These are phyloP conservation scores for Latrodectus geometricus DNA, from an alignment of 1,140 invertebrate genomes.

Conservation along the genomic window DNA sequence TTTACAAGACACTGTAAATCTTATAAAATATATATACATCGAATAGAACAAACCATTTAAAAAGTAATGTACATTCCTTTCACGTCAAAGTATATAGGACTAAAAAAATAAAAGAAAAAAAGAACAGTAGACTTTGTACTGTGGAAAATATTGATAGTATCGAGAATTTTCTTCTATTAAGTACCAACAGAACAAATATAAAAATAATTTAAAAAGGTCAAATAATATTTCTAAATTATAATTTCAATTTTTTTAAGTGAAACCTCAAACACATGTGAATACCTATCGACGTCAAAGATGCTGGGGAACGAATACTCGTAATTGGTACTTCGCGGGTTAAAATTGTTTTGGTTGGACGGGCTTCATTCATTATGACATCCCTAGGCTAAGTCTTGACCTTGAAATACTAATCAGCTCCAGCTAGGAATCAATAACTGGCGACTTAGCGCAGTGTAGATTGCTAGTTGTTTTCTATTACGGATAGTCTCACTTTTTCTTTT, in stretches of 20 bases:
- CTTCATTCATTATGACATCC: slow-evolving; percentile 13
- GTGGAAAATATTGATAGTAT: neutral
- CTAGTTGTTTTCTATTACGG: too few relatives aligned
- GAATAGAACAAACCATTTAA: too few relatives aligned
- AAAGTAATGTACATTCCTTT: too few relatives aligned
- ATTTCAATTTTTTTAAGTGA: neutral
- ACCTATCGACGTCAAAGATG: neutral
- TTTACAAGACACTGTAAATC: too few relatives aligned
- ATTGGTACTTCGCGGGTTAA: slow-evolving; percentile 12
- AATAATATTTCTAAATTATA: neutral
- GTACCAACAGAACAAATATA: neutral
- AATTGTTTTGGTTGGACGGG: slow-evolving; percentile 20
- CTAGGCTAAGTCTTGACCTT: slow-evolving; percentile 21
- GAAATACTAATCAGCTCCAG: slow-evolving; percentile 31
- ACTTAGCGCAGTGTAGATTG: neutral
- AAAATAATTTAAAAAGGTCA: neutral
- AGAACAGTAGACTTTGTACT: neutral
- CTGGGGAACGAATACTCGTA: neutral
- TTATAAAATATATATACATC: too few relatives aligned
- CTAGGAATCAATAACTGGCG: neutral
- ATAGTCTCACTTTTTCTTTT: too few relatives aligned
- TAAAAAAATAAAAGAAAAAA: too few relatives aligned
- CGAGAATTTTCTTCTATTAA: neutral
- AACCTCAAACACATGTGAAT: neutral
- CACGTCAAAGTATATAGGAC: too few relatives aligned